phyloP scores from a whole-genome alignment of 2,888 invertebrate species.

The Spisula solida region DNA sequence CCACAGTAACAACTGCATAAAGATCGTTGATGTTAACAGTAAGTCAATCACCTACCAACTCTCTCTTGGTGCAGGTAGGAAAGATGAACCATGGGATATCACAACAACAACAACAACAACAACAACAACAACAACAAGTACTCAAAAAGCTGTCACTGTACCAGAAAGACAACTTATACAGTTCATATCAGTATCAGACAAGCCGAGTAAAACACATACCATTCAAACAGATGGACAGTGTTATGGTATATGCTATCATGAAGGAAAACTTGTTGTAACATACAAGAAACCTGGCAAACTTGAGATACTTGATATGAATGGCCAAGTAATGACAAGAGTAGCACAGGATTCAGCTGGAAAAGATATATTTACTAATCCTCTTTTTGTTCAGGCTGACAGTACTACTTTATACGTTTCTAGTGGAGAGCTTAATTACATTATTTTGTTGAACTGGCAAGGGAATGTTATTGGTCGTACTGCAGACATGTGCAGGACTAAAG shows the following conservation, averaged over 20 bases:
- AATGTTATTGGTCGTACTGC: background rate
- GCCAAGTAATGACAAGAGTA: background rate
- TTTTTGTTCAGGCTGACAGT: background rate
- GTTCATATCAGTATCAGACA: background rate
- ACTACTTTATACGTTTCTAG: background rate
- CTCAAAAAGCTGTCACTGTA: background rate
- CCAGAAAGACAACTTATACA: background rate
- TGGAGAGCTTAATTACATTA: background rate
- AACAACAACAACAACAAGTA: background rate
- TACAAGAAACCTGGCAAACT: background rate
- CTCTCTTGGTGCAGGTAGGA: background rate
- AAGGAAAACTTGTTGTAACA: background rate
- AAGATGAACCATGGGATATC: background rate
- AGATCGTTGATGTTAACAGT: background rate
- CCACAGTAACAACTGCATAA: background rate
- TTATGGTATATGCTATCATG: background rate
- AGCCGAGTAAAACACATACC: background rate
- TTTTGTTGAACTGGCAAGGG: background rate
- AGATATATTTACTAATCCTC: background rate
- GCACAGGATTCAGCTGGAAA: background rate
- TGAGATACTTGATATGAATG: background rate
- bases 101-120: too few species aligned
- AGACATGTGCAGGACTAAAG: background rate
- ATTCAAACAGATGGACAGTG: background rate
- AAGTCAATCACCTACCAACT: background rate